A percentile compares a stretch with the other conserved stretches of the same genome.
Conservation (phyloP, 2,113 vertebrate genomes). For the Xerus inauris region DNA sequence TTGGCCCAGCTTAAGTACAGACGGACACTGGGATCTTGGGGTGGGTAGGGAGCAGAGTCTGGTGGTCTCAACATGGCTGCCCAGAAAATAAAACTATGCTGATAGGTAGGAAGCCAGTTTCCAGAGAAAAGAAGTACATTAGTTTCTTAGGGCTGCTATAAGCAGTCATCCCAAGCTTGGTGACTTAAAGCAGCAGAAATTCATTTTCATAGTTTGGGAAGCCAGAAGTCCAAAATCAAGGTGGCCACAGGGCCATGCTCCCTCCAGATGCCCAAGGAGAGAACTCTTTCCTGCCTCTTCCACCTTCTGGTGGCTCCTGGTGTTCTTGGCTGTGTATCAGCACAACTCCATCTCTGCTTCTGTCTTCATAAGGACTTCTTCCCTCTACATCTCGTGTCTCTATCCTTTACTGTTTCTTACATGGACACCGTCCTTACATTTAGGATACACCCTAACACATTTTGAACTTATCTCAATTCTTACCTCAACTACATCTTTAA, state of each 20-base stretch:
- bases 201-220: neutral
- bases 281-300: neutral
- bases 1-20: neutral
- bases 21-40: neutral
- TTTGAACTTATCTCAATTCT: neutral
- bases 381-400: neutral
- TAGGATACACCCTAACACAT: neutral
- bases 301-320: neutral
- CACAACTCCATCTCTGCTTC: neutral
- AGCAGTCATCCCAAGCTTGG: neutral
- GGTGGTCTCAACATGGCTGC: neutral
- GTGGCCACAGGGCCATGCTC: neutral
- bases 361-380: neutral
- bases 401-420: neutral
- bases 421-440: neutral
- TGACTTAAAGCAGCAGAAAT: neutral
- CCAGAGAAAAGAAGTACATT: neutral
- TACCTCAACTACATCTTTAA: neutral
- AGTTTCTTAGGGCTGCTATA: neutral
- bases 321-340: neutral
- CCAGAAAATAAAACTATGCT: neutral
- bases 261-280: neutral
- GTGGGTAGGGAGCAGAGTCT: neutral
- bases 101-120: neutral
- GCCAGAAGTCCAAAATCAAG: neutral